phyloP scores from a whole-genome alignment of 2,888 invertebrate genomes.

The Scelioninae gen. 2 region DNA sequence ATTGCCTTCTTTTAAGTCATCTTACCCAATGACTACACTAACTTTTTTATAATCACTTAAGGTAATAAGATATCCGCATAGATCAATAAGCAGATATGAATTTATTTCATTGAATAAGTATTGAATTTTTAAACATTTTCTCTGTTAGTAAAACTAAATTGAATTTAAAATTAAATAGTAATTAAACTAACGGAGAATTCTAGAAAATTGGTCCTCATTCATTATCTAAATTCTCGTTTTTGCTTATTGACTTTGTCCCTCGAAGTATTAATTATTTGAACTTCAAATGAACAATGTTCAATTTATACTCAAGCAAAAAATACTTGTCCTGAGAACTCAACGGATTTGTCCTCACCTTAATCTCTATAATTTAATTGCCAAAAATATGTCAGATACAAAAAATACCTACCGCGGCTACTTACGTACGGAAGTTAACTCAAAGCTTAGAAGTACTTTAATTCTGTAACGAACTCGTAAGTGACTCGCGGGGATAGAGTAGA shows the following conservation, averaged over 20 bases:
- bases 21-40: slow-evolving; percentile 69
- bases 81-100: slow-evolving; percentile 10
- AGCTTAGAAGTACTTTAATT: slow-evolving; percentile 74
- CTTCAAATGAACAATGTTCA: not conserved
- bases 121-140: not conserved
- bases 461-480: slow-evolving; percentile 74
- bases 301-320: not conserved
- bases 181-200: not conserved
- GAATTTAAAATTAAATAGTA: not conserved
- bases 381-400: slow-evolving; percentile 75
- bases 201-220: not conserved
- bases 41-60: slow-evolving; percentile 47
- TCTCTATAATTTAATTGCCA: slow-evolving; percentile 69
- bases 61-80: slow-evolving; percentile 50
- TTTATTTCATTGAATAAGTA: not conserved
- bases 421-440: slow-evolving; percentile 77
- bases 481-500: slow-evolving; percentile 74
- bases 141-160: not conserved
- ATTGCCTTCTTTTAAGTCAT: slow-evolving; percentile 61
- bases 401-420: slow-evolving; percentile 81
- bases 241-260: slow-evolving; percentile 7
- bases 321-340: slow-evolving; percentile 10
- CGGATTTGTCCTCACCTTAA: slow-evolving; percentile 65
- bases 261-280: slow-evolving; percentile 3
- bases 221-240: not conserved